Conservation (phyloP, 2,888 invertebrate genomes). For the Physocephala rufipes region DNA sequence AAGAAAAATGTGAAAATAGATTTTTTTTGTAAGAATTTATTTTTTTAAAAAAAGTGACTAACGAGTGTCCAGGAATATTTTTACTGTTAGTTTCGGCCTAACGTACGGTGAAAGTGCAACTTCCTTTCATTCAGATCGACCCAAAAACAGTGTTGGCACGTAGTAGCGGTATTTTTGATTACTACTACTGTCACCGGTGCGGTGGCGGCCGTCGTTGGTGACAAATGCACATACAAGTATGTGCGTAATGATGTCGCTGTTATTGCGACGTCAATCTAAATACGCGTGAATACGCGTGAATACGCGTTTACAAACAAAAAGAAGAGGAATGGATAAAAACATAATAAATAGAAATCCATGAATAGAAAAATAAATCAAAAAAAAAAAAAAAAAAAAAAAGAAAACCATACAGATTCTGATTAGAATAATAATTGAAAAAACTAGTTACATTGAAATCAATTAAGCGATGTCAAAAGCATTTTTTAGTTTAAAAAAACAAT, state of each 20-base stretch:
- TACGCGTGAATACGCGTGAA: too few relatives aligned
- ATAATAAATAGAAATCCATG: not conserved
- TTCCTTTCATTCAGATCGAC: not conserved
- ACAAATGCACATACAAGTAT: not conserved
- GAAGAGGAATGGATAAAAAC: too few relatives aligned
- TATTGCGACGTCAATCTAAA: too few relatives aligned
- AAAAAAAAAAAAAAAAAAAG: not conserved
- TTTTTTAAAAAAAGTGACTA: not conserved
- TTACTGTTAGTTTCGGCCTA: not conserved
- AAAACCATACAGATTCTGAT: too few relatives aligned
- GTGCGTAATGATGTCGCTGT: not conserved
- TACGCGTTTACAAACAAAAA: too few relatives aligned
- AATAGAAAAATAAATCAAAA: not conserved
- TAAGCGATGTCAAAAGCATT: too few relatives aligned
- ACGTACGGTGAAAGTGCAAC: conserved; percentile 2
- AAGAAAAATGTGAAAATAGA: not conserved
- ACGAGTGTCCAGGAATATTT: conserved; percentile 16
- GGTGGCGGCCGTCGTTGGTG: not conserved
- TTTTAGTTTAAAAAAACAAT: too few relatives aligned
- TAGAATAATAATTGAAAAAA: too few relatives aligned
- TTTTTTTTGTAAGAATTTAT: not conserved
- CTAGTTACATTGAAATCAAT: too few relatives aligned
- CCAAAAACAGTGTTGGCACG: not conserved
- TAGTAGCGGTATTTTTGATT: not conserved
- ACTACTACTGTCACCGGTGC: too few relatives aligned